These are phyloP conservation scores for Scleropages formosus DNA, from an alignment of 2,797 vertebrate species.

Conservation along the genomic window DNA sequence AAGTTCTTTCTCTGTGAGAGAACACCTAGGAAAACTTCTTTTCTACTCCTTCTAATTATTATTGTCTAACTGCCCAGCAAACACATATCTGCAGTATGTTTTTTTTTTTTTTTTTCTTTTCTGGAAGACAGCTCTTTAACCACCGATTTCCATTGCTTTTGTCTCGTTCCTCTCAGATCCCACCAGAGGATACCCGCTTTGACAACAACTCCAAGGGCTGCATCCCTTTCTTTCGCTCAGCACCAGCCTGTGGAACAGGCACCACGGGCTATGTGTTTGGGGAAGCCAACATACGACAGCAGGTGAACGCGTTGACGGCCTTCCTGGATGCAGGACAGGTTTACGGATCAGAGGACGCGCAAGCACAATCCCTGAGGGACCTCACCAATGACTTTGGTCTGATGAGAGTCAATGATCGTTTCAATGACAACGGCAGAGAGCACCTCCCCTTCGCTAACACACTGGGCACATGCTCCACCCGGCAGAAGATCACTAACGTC, in stretches of 20 bases:
- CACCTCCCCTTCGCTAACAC: conserved; percentile 70
- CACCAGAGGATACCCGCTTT: conserved; percentile 63
- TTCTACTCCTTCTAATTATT: no score
- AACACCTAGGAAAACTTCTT: no score
- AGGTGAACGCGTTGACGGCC: conserved; percentile 80
- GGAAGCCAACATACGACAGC: conserved; percentile 63
- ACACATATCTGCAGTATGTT: no score
- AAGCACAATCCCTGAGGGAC: conserved; percentile 69
- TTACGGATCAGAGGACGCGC: conserved; percentile 69
- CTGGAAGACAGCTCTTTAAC: no score
- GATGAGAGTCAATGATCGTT: conserved; percentile 72
- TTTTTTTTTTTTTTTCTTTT: no score
- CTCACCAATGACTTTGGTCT: conserved; percentile 65
- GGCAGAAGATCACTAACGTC: conserved; percentile 55
- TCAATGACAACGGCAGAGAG: conserved; percentile 66
- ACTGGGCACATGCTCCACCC: conserved; percentile 74
- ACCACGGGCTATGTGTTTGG: conserved; percentile 61
- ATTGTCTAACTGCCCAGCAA: no score
- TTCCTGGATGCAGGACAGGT: conserved; percentile 79
- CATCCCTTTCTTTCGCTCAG: conserved; percentile 76
- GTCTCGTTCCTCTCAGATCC: conserved; percentile 63
- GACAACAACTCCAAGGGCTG: conserved; percentile 57
- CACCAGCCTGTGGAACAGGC: conserved; percentile 67
- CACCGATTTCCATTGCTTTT: no score
- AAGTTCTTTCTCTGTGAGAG: no score